A percentile compares a stretch with the other conserved stretches of the same genome.
Conservation (phyloP, 1,140 invertebrate genomes). For the Forficula auricularia region DNA sequence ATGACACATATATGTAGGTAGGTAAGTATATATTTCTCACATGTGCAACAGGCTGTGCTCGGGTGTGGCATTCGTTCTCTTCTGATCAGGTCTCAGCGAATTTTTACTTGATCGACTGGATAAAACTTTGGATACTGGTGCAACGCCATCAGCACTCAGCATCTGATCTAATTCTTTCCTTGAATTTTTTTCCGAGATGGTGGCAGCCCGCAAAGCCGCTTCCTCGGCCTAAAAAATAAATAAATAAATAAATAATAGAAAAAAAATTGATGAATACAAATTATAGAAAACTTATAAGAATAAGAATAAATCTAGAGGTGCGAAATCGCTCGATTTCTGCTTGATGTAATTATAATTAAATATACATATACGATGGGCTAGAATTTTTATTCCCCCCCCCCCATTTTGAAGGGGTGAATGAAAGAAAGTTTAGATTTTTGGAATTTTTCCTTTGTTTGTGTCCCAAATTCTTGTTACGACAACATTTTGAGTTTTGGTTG, state of each 20-base stretch:
- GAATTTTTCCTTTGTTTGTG: too few species aligned
- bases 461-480: too few species aligned
- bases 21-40: too few species aligned
- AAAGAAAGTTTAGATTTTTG: too few species aligned
- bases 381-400: too few species aligned
- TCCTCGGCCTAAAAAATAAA: constrained; percentile 41
- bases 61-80: constrained; percentile 59
- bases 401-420: too few species aligned
- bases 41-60: constrained; percentile 51
- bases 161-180: constrained; percentile 65
- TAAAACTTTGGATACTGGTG: constrained; percentile 66
- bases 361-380: too few species aligned
- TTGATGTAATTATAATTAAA: too few species aligned
- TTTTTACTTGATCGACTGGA: constrained; percentile 68
- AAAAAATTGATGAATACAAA: not conserved
- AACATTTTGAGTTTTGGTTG: too few species aligned
- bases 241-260: not conserved
- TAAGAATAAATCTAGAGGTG: too few species aligned
- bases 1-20: too few species aligned
- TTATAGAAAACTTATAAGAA: not conserved
- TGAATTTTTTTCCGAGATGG: constrained; percentile 40
- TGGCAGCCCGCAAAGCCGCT: constrained; percentile 34
- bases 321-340: too few species aligned
- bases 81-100: constrained; percentile 54
- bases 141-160: constrained; percentile 65